phyloP scores from a whole-genome alignment of 2,888 invertebrate genomes.

The Neoitamus cyanurus region DNA sequence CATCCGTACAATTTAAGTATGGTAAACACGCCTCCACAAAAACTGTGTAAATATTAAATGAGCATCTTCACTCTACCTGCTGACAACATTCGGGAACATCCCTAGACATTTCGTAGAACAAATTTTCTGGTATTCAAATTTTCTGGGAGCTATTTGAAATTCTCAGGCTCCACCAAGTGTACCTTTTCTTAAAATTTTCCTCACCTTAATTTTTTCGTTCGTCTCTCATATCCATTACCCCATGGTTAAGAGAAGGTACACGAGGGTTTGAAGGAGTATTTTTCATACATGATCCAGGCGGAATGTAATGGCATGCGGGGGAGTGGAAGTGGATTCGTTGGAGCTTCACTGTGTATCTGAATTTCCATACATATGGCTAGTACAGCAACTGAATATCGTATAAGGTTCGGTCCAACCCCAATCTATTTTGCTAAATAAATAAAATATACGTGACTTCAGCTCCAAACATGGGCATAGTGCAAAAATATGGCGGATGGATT shows the following conservation, averaged over 20 bases:
- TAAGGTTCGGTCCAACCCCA: slow-evolving; percentile 50
- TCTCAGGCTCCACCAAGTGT: neutral
- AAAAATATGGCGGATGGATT: slow-evolving; percentile 44
- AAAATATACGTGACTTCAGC: slow-evolving; percentile 54
- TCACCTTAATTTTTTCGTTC: slow-evolving; percentile 38
- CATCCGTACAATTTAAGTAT: neutral
- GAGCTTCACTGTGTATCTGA: slow-evolving; percentile 2
- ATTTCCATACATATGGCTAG: slow-evolving; percentile 46
- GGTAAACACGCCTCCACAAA: neutral
- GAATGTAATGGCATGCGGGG: neutral
- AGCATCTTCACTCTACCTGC: neutral
- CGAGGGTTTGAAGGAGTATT: slow-evolving; percentile 37
- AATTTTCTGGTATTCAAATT: slow-evolving; percentile 26
- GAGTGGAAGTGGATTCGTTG: neutral
- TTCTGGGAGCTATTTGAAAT: slow-evolving; percentile 10
- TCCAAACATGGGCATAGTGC: slow-evolving; percentile 43
- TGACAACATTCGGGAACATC: neutral
- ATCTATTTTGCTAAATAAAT: slow-evolving; percentile 54
- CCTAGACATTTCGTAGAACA: slow-evolving; percentile 1
- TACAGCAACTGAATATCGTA: slow-evolving; percentile 46
- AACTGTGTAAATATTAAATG: neutral
- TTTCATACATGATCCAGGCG: neutral
- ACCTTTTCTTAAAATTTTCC: slow-evolving; percentile 19
- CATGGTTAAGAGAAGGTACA: slow-evolving; percentile 4
- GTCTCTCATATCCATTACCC: slow-evolving; percentile 26